Evolutionary conservation across 2,888 invertebrate genomes (phyloP).

Genomic region (Cerastis rubricosa): DNA sequence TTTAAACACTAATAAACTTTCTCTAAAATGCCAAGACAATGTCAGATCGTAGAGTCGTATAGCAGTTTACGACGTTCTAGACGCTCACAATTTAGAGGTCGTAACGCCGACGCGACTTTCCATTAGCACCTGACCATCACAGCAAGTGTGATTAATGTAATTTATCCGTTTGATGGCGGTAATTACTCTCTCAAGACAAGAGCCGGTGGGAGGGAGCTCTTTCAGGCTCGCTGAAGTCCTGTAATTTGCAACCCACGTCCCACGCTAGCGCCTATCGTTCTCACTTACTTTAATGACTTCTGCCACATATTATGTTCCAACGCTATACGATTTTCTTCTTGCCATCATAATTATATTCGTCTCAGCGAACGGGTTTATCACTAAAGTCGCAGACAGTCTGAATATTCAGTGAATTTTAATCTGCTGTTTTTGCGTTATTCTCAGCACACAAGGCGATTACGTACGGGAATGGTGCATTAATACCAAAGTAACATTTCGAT

Average conservation of each 20-base stretch:
- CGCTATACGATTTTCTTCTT: conserved; percentile 28
- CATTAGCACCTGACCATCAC: conserved; percentile 85
- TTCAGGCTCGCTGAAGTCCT: conserved; percentile 45
- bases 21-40: conserved; percentile 37
- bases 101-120: conserved; percentile 75
- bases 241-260: conserved; percentile 13
- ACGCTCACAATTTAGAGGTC: conserved; percentile 75
- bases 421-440: conserved; percentile 39
- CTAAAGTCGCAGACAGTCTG: conserved; percentile 42
- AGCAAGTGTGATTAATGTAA: conserved; percentile 86
- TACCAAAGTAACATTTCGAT: conserved; percentile 67
- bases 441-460: conserved; percentile 51
- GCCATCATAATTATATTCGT: conserved; percentile 30
- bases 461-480: conserved; percentile 63
- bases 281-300: conserved; percentile 77
- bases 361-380: conserved; percentile 57
- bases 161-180: conserved; percentile 83
- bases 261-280: conserved; percentile 64
- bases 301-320: conserved; percentile 42
- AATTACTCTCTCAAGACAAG: conserved; percentile 80
- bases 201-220: conserved; percentile 66
- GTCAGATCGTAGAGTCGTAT: conserved; percentile 63
- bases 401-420: conserved; percentile 62
- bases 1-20: conserved; percentile 45
- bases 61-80: conserved; percentile 72